Percentiles rank a stretch among this genome's conserved stretches.
Conservation (phyloP, 2,888 invertebrate species). For the Bombylius major region DNA sequence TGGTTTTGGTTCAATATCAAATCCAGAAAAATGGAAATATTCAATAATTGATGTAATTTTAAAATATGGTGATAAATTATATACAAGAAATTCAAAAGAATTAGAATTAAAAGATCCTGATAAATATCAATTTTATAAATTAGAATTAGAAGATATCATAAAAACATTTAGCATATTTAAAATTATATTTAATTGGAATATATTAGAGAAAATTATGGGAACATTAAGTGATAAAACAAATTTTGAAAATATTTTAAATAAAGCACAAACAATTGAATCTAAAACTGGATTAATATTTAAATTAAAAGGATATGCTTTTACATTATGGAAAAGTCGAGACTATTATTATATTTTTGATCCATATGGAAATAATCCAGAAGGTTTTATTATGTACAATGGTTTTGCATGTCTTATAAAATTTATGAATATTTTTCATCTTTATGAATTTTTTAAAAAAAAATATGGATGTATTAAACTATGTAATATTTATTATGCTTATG, state of each 20-base stretch:
- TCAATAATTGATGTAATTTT: conserved; percentile 45
- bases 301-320: conserved; percentile 28
- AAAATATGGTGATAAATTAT: conserved; percentile 50
- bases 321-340: conserved; percentile 34
- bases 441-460: conserved; percentile 26
- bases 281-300: conserved; percentile 28
- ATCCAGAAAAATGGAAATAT: conserved; percentile 43
- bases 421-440: conserved; percentile 22
- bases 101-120: conserved; percentile 1
- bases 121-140: conserved; percentile 19
- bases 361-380: conserved; percentile 35
- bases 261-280: conserved; percentile 8
- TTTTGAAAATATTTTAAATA: conserved; percentile 9
- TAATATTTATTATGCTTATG: conserved; percentile 11
- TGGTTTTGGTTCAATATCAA: conserved; percentile 45
- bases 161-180: conserved; percentile 23
- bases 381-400: conserved; percentile 26
- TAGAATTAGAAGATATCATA: conserved; percentile 23
- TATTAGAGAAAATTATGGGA: conserved; percentile 1
- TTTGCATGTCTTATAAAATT: conserved; percentile 33
- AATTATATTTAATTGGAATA: conserved; percentile 12
- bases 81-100: conserved; percentile 30
- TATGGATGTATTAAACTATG: conserved; percentile 14
- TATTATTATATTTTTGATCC: conserved; percentile 39
- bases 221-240: conserved; percentile 5